phyloP scores from a whole-genome alignment of 2,888 invertebrate species.

The Amiota mariae region DNA sequence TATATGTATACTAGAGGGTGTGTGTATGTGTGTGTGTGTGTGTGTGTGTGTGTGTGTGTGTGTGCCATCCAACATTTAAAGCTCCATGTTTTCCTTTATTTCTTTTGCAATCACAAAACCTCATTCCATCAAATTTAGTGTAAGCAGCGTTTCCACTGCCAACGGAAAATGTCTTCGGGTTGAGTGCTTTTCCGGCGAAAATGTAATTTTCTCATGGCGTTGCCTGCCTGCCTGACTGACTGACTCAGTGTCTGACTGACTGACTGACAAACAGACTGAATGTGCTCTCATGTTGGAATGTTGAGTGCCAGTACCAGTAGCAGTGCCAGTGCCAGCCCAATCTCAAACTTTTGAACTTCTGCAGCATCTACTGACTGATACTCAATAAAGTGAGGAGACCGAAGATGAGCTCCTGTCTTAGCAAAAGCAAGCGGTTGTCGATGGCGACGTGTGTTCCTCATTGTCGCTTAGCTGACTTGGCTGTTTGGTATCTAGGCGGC shows the following conservation, averaged over 20 bases:
- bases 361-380: too few relatives aligned
- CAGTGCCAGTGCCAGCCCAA: neutral
- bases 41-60: conserved; percentile 37
- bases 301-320: neutral
- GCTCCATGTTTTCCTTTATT: conserved; percentile 17
- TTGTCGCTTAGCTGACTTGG: neutral
- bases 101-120: neutral
- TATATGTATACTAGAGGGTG: neutral
- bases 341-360: too few relatives aligned
- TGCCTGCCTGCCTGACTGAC: conserved; percentile 25
- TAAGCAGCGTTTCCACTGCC: conserved; percentile 50
- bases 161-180: conserved; percentile 66
- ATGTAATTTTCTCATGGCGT: conserved; percentile 67
- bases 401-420: neutral
- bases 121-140: conserved; percentile 34
- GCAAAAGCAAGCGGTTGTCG: conserved; percentile 17
- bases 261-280: conserved; percentile 14
- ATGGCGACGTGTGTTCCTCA: conserved; percentile 8
- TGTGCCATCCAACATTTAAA: conserved; percentile 50
- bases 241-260: conserved; percentile 2
- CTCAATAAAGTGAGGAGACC: too few relatives aligned
- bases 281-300: too few relatives aligned
- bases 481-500: conserved; percentile 4
- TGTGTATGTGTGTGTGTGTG: conserved; percentile 35
- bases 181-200: conserved; percentile 67